Evolutionary conservation across 2,113 vertebrate species (phyloP), one percentile per base, ranked within the genome.

Genomic region (Macheiramphus alcinus): DNA sequence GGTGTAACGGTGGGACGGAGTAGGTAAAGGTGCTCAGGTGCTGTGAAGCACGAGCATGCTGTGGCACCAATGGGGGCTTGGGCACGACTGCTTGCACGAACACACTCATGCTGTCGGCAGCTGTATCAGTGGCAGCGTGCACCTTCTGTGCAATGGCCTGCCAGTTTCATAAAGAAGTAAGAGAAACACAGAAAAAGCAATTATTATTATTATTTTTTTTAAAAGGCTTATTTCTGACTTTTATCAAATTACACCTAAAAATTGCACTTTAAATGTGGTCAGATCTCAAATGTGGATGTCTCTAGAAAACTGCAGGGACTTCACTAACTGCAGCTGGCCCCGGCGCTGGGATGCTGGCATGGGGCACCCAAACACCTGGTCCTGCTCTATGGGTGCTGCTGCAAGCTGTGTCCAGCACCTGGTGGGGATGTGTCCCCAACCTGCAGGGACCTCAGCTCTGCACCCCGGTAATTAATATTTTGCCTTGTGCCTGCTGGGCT

Each of bases 21-120:
- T 18, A 43, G 55, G 27, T 18, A 9, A 8, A 47, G 53, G 48
- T 7, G n/a, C 22, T 29, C 11, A 2, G 32, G 36, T 27, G 87
- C 36, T 16, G 52, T 7, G 56, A 38, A 38, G 40, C 36, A 42
- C 1, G 2, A 23, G 22, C 4, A 1, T 3, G 6, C 34, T 4
- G 3, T 1, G 4, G 38, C 42, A 31, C 16, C 2, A 9, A 2
- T 0, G 7, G 27, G 9, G 27, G 8, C 11, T 29, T 5, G 31
- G 72, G 55, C 55, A n/a, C 2, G 3, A 15, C 38, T 3, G 5
- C 55, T 61, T 18, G 61, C 40, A 12, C 7, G 4, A n/a, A 2
- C 0, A 2, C 9, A 0, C 31, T 21, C n/a, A 20, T 1, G 11
- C 29, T 9, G 2, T 43, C 2, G 13, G 68, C 52, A 58, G 31